These are phyloP conservation scores for Cephus nigrinus DNA, from an alignment of 2,888 invertebrate species.

Conservation along the genomic window DNA sequence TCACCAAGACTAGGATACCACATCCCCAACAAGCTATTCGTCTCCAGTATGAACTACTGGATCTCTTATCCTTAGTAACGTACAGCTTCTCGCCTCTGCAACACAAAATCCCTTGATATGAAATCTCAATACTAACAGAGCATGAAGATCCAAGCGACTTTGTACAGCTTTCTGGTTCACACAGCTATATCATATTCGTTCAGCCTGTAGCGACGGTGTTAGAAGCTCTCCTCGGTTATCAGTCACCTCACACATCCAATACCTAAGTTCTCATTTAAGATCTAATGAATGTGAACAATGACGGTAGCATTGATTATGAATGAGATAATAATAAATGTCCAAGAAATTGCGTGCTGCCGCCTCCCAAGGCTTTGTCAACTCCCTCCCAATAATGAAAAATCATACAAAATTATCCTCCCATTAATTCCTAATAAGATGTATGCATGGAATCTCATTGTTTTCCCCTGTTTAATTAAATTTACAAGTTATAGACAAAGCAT, in stretches of 20 bases:
- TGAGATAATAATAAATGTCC: neutral
- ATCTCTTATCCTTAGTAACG: conserved; percentile 83
- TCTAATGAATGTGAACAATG: neutral
- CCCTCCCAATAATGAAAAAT: neutral
- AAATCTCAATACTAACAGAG: neutral
- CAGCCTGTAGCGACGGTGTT: conserved; percentile 51
- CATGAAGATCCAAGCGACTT: conserved; percentile 47
- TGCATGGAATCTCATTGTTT: neutral
- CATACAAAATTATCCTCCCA: neutral
- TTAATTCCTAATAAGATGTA: neutral
- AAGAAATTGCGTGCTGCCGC: conserved; percentile 5
- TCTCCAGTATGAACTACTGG: conserved; percentile 74
- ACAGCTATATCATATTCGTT: conserved; percentile 36
- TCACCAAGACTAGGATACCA: conserved; percentile 74
- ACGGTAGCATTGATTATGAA: neutral
- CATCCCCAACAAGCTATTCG: conserved; percentile 77
- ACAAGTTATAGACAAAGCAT: conserved; percentile 25
- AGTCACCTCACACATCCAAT: neutral
- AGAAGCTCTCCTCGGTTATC: conserved; percentile 47
- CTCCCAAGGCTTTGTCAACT: conserved; percentile 1
- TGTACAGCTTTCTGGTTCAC: conserved; percentile 53
- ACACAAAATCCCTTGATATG: conserved; percentile 44
- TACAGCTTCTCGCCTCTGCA: conserved; percentile 85
- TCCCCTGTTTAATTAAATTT: neutral
- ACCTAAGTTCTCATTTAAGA: neutral